Base-by-base conservation (phyloP, 2,797 vertebrate genomes). In the Coendou prehensilis region DNA sequence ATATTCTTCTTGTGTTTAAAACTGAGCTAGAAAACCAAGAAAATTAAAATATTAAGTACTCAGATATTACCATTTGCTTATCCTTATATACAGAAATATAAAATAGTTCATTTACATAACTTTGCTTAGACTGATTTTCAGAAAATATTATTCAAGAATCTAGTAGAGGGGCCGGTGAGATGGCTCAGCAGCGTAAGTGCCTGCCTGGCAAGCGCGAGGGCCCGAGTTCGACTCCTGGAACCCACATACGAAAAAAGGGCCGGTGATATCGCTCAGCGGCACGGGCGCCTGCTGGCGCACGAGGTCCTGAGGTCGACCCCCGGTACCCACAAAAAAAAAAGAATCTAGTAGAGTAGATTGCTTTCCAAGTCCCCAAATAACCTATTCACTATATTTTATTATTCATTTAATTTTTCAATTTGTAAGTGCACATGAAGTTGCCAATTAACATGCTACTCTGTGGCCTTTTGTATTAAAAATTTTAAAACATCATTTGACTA, bases 361-460 rank as follows among this genome's bases (percentile, higher is more conserved):
- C 93, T 80, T 94, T 94, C n/a, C 33, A 90, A 87, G 28, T 87
- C 73, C 63, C 41, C 47, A 91, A 92, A 93, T 89, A 87, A 90
- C 87, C 59, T 47, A 89, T 33, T 94, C 59, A 82, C 76, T 84
- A 73, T 73, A 67, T 71, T 79, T 52, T 81, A 64, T 63, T 75
- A 87, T 92, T 92, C 33, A 26, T 80, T 79, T 84, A 71, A 11
- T 91, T 78, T 78, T 79, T 87, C 52, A 33, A 47, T 80, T 80
- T 79, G 37, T 82, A 91, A 86, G 9, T 50, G 56, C 5, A 56
- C 6, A 1, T 56, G 50, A n/a, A 94, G 57, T 33, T 89, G 37
- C 11, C 57, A 81, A n/a, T 96, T 91, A 87, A 76, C 20, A 69
- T 81, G 41, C 15, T 59, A 26, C 52, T 91, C 63, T 88, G 41